Base-by-base conservation (phyloP, 2,113 vertebrate species). In the Holacanthus passer region DNA sequence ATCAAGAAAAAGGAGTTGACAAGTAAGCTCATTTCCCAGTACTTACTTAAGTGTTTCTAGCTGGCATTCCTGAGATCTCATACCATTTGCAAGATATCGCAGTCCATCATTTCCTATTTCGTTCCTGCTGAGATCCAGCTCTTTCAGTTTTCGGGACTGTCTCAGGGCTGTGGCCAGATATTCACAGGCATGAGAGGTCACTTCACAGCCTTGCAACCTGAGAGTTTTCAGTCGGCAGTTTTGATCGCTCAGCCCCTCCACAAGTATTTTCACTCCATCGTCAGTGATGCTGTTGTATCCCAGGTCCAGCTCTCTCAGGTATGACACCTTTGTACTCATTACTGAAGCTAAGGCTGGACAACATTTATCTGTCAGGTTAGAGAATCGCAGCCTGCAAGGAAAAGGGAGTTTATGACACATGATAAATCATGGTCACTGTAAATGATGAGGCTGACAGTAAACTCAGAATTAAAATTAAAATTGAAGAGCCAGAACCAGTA, bases 41-140 rank as follows among this genome's bases (percentile, higher is more conserved):
- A 77, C 92, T 79, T 87, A 92, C 92, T 75, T 87, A 1, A 93
- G 79, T 3, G 58, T 81, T 58, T 83, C 58, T 48, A 93, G 43
- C 20, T 11, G 73, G 35, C 92, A 93, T 17, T 69, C n/a, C 16
- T 56, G 14, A 68, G 43, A 62, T 24, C 45, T 29, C 45, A 93
- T 29, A 65, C 86, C 90, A 3, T n/a, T 1, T 7, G 77, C 73
- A 20, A 92, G 82, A 48, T 73, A 7, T 14, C 1, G 27, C 29
- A 87, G n/a, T 7, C 93, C 91, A 1, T 37, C 32, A 12, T 84
- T 50, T 53, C 85, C 87, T 31, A 92, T 75, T 1, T 48, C 29
- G 19, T 89, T 93, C 12, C 31, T 74, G 72, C 88, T 88, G 17
- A 93, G 83, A 71, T 92, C 88, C 78, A 93, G 12, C 64, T 84